Evolutionary conservation across 2,797 vertebrate species (phyloP).

Genomic region (Helicolenus hilgendorfi): DNA sequence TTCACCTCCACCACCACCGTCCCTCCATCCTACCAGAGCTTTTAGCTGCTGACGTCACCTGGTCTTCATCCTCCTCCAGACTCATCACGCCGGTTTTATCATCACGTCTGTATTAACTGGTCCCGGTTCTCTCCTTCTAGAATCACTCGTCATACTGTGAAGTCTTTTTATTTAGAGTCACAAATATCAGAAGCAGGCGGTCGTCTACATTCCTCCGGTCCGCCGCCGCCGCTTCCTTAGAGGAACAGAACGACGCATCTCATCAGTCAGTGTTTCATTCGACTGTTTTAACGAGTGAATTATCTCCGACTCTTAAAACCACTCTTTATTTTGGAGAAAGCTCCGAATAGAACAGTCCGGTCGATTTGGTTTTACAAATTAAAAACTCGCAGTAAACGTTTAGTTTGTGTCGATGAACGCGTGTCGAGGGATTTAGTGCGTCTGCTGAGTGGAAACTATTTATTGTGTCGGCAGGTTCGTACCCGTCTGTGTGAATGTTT

Average conservation of each 20-base stretch:
- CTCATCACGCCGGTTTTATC: too few species aligned
- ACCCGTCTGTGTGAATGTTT: too few species aligned
- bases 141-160: constrained; percentile 80
- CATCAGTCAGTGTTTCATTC: too few species aligned
- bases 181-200: constrained; percentile 13
- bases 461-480: constrained; percentile 75
- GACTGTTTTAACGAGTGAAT: too few species aligned
- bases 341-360: neutral
- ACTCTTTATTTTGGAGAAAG: too few species aligned
- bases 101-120: neutral
- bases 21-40: neutral
- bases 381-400: constrained; percentile 48
- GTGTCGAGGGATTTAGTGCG: neutral
- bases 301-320: too few species aligned
- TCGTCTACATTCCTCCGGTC: constrained; percentile 81
- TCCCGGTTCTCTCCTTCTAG: neutral
- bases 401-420: neutral
- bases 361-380: constrained; percentile 81
- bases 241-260: neutral
- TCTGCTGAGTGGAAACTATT: constrained; percentile 76
- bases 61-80: neutral
- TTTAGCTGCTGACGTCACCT: neutral
- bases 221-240: constrained; percentile 29
- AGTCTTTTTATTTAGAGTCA: constrained; percentile 41
- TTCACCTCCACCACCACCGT: neutral